Evolutionary conservation across 2,113 vertebrate genomes (phyloP), one percentile per base, ranked within the genome.

Genomic region (Vanacampus margaritifer): DNA sequence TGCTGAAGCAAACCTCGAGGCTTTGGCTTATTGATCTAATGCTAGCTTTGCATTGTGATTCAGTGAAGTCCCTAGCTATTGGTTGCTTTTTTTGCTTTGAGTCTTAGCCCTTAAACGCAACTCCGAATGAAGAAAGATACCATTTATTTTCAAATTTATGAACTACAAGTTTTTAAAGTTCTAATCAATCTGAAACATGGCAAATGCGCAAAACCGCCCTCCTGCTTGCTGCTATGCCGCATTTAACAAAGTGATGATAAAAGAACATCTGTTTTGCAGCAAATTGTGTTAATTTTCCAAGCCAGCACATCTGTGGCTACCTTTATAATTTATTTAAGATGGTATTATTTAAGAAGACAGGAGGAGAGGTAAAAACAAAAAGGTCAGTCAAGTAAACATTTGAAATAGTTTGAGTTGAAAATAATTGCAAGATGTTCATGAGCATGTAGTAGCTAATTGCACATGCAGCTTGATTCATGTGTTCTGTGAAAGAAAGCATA

Each of bases 11-110:
- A 65, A 60, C 70, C 60, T 65, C 41, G 28, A 65, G 68, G 66
- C 45, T 64, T 32, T 0, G 8, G 17, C 19, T 32, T n/a, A 56
- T 76, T 5, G 53, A 67, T 77, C 70, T 21, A 48, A 19, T 10
- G 41, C 64, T 36, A 53, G 58, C 61, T 73, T 73, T 79, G 64
- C 67, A 70, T 72, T 71, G 53, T 63, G 62, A 77, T 71, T 74
- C 46, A 53, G 51, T 59, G 48, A 16, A 70, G 35, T 14, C 26
- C 37, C 43, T 50, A 39, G 59, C 41, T 37, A 24, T 39, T 3
- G 32, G 56, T 51, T 67, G 63, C 65, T 79, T 51, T 71, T 32
- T 50, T 61, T 57, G 64, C 26, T 51, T 64, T 11, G 21, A 69
- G 66, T 68, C 60, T 53, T 12, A 67, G 2, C 46, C 74, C 9